Percentiles rank a stretch among this genome's conserved stretches.
Evolutionary conservation across 2,888 invertebrate genomes (phyloP).

Genomic region (Clostera curtula): DNA sequence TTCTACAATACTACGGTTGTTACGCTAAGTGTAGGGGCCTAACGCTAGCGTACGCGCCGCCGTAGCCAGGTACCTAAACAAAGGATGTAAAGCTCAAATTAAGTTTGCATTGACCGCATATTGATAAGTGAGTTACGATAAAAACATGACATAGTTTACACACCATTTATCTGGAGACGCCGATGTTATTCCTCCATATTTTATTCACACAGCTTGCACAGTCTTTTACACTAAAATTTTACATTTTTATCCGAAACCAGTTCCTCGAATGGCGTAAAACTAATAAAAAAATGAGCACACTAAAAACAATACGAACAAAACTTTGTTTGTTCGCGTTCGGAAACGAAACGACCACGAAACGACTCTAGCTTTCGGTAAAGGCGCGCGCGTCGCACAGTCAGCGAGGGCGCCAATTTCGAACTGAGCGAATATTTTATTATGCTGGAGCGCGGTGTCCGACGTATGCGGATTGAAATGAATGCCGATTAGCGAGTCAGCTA

Average conservation of each 20-base stretch:
- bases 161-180: constrained; percentile 25
- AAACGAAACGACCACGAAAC: constrained; percentile 33
- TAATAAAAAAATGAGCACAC: too few relatives aligned
- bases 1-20: constrained; percentile 37
- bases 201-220: constrained; percentile 12
- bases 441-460: constrained; percentile 10
- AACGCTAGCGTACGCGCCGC: constrained; percentile 50
- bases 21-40: constrained; percentile 41
- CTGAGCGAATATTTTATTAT: constrained; percentile 17
- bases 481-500: constrained; percentile 25
- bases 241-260: constrained; percentile 20
- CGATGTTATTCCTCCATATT: constrained; percentile 9
- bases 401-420: constrained; percentile 65
- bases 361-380: constrained; percentile 26
- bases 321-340: too few relatives aligned
- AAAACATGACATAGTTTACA: constrained; percentile 36
- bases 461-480: constrained; percentile 19
- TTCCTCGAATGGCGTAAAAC: constrained; percentile 30
- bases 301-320: constrained; percentile 40
- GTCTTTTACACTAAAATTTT: constrained; percentile 17
- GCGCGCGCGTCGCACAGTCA: constrained; percentile 40
- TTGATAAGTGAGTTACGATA: constrained; percentile 49
- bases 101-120: constrained; percentile 50
- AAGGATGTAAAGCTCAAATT: constrained; percentile 56
- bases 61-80: constrained; percentile 55